A percentile compares a stretch with the other conserved stretches of the same genome.
Evolutionary conservation across 2,888 invertebrate species (phyloP).

Genomic region (Dasypogon diadema): DNA sequence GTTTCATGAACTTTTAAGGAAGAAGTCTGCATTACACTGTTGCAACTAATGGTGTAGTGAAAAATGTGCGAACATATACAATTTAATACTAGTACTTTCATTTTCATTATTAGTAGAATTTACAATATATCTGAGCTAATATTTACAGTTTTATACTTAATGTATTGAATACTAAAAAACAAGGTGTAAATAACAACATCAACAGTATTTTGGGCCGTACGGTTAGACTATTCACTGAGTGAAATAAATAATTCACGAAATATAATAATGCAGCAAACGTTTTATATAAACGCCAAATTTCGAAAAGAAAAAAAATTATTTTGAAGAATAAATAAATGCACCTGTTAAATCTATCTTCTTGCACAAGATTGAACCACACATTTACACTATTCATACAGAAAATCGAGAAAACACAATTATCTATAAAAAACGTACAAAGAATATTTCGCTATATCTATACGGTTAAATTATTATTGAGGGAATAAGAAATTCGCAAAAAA

Average conservation of each 20-base stretch:
- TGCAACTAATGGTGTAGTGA: constrained; percentile 33
- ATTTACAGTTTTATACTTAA: constrained; percentile 35
- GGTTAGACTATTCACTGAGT: constrained; percentile 31
- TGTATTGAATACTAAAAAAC: constrained; percentile 14
- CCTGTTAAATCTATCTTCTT: constrained; percentile 27
- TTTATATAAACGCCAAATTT: not conserved
- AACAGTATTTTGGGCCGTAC: constrained; percentile 30
- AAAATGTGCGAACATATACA: constrained; percentile 31
- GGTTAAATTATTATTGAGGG: constrained; percentile 17
- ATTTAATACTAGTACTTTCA: constrained; percentile 14
- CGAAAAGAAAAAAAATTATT: not conserved
- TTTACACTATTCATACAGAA: constrained; percentile 24
- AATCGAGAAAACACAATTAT: constrained; percentile 30
- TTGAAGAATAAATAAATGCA: constrained; percentile 34
- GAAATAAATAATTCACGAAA: constrained; percentile 33
- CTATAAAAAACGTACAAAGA: constrained; percentile 47
- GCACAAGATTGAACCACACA: constrained; percentile 38
- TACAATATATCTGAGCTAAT: constrained; percentile 31
- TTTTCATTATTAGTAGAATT: constrained; percentile 24
- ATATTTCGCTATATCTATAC: constrained; percentile 26
- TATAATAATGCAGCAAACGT: constrained; percentile 7
- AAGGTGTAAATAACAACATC: constrained; percentile 32
- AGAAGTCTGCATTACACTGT: not conserved
- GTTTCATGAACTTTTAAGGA: not conserved
- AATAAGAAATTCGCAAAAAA: constrained; percentile 30